Conservation (phyloP, 2,888 invertebrate species). For the Hoplodrina ambigua region DNA sequence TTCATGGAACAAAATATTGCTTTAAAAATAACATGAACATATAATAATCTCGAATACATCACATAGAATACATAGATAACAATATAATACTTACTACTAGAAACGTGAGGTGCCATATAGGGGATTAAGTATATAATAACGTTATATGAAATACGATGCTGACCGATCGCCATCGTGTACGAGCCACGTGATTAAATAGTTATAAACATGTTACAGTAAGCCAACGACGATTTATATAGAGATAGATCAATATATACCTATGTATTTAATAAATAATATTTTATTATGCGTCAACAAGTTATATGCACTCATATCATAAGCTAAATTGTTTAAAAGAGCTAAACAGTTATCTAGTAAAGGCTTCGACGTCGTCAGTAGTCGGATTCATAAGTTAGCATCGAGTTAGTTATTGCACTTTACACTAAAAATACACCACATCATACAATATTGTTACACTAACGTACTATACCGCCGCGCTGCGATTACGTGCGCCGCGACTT, state of each 20-base stretch:
- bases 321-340: slow-evolving; percentile 76
- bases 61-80: slow-evolving; percentile 75
- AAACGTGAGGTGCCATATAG: slow-evolving; percentile 76
- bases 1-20: slow-evolving; percentile 78
- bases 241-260: slow-evolving; percentile 68
- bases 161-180: slow-evolving; percentile 63
- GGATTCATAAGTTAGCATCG: slow-evolving; percentile 81
- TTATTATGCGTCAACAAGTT: slow-evolving; percentile 89
- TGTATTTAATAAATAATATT: slow-evolving; percentile 74
- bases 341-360: slow-evolving; percentile 79
- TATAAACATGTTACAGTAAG: slow-evolving; percentile 77
- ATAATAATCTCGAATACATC: slow-evolving; percentile 81
- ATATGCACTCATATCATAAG: slow-evolving; percentile 79
- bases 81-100: slow-evolving; percentile 81
- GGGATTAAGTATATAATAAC: slow-evolving; percentile 69
- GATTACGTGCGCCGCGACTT: slow-evolving; percentile 40
- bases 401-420: slow-evolving; percentile 84
- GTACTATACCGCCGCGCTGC: slow-evolving; percentile 60
- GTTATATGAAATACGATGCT: slow-evolving; percentile 63
- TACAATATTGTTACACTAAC: slow-evolving; percentile 68
- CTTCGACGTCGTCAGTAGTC: slow-evolving; percentile 76
- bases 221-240: slow-evolving; percentile 80
- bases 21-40: slow-evolving; percentile 78
- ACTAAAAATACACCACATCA: slow-evolving; percentile 73
- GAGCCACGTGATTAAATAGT: slow-evolving; percentile 64